phyloP scores from a whole-genome alignment of 1,140 invertebrate species.

The Orchestia grillus region DNA sequence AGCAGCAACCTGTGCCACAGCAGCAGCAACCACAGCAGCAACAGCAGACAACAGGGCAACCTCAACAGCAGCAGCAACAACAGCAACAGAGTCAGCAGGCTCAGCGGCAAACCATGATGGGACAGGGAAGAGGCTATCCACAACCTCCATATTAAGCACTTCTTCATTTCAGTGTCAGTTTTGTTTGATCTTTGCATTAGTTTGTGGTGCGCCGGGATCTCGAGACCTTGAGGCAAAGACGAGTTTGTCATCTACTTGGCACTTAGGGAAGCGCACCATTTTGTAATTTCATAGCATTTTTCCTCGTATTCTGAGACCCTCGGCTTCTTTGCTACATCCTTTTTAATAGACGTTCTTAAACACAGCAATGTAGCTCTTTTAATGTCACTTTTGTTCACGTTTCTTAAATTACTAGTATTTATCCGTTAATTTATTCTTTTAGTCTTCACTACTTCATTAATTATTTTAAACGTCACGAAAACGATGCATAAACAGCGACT shows the following conservation, averaged over 20 bases:
- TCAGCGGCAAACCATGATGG: constrained; percentile 74
- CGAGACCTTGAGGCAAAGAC: not conserved
- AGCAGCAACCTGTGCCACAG: constrained; percentile 70
- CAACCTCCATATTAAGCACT: constrained; percentile 67
- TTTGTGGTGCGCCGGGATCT: not conserved
- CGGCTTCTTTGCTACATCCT: too few species aligned
- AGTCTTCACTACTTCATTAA: too few species aligned
- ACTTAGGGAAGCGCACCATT: not conserved
- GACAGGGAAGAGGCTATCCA: constrained; percentile 73
- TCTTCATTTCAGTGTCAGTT: too few species aligned
- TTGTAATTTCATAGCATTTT: too few species aligned
- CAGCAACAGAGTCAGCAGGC: constrained; percentile 72
- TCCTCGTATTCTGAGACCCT: too few species aligned
- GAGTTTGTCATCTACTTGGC: not conserved
- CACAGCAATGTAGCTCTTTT: too few species aligned
- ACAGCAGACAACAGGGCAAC: constrained; percentile 67
- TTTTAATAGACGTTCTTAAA: too few species aligned
- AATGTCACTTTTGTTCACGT: too few species aligned
- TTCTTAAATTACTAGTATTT: too few species aligned
- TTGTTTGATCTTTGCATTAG: not conserved
- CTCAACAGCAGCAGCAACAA: constrained; percentile 67
- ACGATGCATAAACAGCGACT: too few species aligned
- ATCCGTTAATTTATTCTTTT: too few species aligned
- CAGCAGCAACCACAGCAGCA: constrained; percentile 71
- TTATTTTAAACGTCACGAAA: too few species aligned